A percentile compares a stretch with the other conserved stretches of the same genome.
Conservation (phyloP, 2,888 invertebrate species). For the Ctenicera cuprea region DNA sequence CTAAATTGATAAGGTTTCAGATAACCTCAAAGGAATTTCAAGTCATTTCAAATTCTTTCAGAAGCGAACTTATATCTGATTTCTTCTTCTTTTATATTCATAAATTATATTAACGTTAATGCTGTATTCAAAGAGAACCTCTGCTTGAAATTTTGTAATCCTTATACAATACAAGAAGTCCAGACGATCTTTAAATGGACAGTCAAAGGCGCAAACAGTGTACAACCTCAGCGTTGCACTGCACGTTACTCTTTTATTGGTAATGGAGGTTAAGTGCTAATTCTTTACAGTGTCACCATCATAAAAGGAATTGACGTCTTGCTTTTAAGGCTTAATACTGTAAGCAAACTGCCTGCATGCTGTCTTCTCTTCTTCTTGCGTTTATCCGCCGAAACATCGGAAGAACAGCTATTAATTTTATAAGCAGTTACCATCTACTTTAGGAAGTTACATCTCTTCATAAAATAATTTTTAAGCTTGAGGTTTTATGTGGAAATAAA, state of each 20-base stretch:
- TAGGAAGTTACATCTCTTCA: background rate
- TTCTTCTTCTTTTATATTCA: too few species aligned
- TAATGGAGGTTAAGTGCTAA: slow-evolving; percentile 33
- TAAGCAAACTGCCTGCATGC: slow-evolving; percentile 5
- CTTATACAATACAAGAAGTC: background rate
- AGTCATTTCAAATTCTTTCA: too few species aligned
- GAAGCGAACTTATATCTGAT: too few species aligned
- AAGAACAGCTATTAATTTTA: too few species aligned
- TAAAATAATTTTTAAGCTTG: background rate
- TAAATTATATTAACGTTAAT: too few species aligned
- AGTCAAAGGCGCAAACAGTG: background rate
- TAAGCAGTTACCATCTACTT: too few species aligned
- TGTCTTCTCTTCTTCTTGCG: background rate
- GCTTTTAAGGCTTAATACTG: slow-evolving; percentile 20
- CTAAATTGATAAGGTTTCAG: too few species aligned
- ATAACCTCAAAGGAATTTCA: too few species aligned
- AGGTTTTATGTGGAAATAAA: background rate
- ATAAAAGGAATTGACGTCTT: slow-evolving; percentile 22
- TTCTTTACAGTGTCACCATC: slow-evolving; percentile 15
- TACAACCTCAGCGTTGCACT: slow-evolving; percentile 22
- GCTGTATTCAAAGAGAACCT: background rate
- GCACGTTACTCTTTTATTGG: slow-evolving; percentile 17
- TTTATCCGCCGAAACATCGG: background rate
- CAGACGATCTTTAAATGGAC: slow-evolving; percentile 12
- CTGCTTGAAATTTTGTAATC: background rate